These are phyloP conservation scores for Pachycephus smyrnensis DNA, from an alignment of 2,888 invertebrate species.

Conservation along the genomic window DNA sequence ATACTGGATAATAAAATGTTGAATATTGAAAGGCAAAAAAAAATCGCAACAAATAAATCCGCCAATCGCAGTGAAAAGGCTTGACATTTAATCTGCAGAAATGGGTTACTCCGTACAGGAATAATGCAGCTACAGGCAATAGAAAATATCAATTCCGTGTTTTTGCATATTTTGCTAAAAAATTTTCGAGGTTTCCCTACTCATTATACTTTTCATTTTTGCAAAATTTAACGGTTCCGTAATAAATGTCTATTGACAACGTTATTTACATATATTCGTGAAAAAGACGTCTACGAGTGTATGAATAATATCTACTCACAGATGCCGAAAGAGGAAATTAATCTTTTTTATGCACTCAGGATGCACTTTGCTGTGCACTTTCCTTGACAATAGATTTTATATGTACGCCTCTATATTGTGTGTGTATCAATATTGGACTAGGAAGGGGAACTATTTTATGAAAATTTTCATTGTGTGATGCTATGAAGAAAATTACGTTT, in stretches of 20 bases:
- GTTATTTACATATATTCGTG: background rate
- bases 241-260: background rate
- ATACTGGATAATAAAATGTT: background rate
- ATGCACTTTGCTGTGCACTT: background rate
- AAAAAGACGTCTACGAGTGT: background rate
- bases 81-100: too few species aligned
- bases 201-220: background rate
- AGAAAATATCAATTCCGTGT: too few species aligned
- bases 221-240: background rate
- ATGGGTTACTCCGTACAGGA: too few species aligned
- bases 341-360: background rate
- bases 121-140: too few species aligned
- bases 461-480: background rate
- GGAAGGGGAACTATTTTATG: background rate
- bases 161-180: background rate
- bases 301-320: too few species aligned
- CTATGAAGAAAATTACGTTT: too few species aligned
- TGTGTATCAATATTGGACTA: background rate
- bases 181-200: background rate
- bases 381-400: background rate
- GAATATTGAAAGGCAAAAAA: too few species aligned
- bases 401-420: background rate
- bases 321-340: background rate
- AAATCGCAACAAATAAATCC: too few species aligned
- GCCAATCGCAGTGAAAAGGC: too few species aligned